Base-by-base conservation (phyloP, 2,113 vertebrate genomes). In the zebrafish (Danio rerio) region DNA sequence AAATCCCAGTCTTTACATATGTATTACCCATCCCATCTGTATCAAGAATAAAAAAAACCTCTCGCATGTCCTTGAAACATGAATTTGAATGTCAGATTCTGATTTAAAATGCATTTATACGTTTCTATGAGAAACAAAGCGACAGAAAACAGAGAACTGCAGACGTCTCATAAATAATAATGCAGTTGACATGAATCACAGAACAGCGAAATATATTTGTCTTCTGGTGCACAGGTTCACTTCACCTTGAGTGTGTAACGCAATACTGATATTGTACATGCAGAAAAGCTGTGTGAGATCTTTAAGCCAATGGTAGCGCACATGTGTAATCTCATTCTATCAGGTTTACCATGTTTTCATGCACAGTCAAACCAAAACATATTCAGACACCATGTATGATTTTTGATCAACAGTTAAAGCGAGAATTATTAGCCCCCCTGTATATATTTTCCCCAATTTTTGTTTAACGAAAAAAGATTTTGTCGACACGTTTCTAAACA, bases 131-230 rank as follows among this genome's bases (percentile, higher is more conserved):
- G 56, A 65, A 63, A 66, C 65, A 45, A 70, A 53, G 53, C 8
- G 9, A 20, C 69, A 70, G 49, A 7, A 52, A 63, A 55, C 9
- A 40, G 40, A 42, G 18, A 61, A 55, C 9, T 42, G 15, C 45
- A 62, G 47, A 75, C 6, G 40, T 56, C 77, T 83, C 77, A 80
- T 82, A 80, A 80, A 83, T 80, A 80, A n/a, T 62, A 75, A 80
- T 70, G 62, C 15, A 11, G n/a, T 11, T 18, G 20, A 47, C 7
- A 53, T 72, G 62, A 82, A 56, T 77, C 55, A 71, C 68, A 45
- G 13, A 9, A 4, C 47, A 49, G 42, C 66, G 49, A 63, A 18
- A 55, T 43, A 15, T 52, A 43, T 75, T 61, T 50, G 15, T 50
- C 13, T 71, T 61, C 49, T 9, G 45, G 49, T 62, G 15, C 31